These are phyloP conservation scores for Ceratotherium simum DNA, from an alignment of 2,113 vertebrate genomes.

Conservation along the genomic window DNA sequence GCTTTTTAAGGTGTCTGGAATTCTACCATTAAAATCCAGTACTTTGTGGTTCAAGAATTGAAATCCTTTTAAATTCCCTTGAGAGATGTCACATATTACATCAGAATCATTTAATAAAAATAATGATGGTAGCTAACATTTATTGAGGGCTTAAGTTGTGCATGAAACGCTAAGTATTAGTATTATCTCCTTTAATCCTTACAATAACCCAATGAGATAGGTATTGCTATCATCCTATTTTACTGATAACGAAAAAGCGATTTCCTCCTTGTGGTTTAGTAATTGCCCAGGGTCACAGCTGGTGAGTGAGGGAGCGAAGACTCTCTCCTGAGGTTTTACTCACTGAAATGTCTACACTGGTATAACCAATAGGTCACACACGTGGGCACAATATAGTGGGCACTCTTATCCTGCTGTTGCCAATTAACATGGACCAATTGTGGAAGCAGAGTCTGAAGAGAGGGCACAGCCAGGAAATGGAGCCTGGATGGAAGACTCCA, in stretches of 20 bases:
- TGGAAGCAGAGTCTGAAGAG: neutral
- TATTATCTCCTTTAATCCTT: conserved; percentile 72
- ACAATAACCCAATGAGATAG: conserved; percentile 2
- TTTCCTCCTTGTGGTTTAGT: neutral
- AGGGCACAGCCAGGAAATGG: rapidly evolving
- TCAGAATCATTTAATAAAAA: conserved; percentile 72
- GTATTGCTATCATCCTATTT: conserved; percentile 49
- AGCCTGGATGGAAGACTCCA: neutral
- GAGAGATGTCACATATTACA: conserved; percentile 43
- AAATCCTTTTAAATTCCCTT: conserved; percentile 53
- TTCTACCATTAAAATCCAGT: neutral
- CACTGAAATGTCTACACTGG: neutral
- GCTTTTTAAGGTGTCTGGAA: neutral
- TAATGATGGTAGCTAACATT: conserved; percentile 50
- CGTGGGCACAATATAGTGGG: rapidly evolving
- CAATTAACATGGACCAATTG: neutral
- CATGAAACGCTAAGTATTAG: conserved; percentile 50
- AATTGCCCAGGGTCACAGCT: neutral
- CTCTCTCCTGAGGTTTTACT: neutral
- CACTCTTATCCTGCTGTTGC: neutral
- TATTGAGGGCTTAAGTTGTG: conserved; percentile 57
- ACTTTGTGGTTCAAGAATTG: neutral
- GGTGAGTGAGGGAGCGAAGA: neutral
- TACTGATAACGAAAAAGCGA: conserved; percentile 55
- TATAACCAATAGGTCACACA: neutral